phyloP scores from a whole-genome alignment of 2,797 vertebrate genomes.

The Halcyon chelicuti region DNA sequence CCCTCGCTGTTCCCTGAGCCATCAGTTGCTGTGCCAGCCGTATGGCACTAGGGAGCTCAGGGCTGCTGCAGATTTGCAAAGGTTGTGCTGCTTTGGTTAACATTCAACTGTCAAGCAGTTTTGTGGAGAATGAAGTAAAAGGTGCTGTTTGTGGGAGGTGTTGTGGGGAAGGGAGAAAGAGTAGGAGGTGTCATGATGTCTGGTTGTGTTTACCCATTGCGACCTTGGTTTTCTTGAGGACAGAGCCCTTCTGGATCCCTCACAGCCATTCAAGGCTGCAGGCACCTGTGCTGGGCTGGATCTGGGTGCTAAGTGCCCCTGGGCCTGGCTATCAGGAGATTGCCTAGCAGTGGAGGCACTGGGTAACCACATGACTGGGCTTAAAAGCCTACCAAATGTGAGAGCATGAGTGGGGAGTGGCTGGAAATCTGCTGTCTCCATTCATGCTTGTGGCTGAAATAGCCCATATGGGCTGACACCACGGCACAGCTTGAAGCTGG shows the following conservation, averaged over 20 bases:
- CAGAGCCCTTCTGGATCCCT: not conserved
- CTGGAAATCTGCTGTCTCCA: not conserved
- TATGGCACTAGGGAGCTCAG: not conserved
- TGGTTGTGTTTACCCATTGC: not conserved
- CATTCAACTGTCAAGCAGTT: not conserved
- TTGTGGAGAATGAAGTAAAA: not conserved
- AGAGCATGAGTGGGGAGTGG: not conserved
- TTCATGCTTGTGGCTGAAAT: not conserved
- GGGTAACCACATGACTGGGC: not conserved
- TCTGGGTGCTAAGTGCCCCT: not conserved
- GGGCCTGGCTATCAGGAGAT: not conserved
- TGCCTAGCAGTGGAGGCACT: not conserved
- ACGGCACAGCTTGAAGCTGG: not conserved
- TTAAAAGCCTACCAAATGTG: not conserved
- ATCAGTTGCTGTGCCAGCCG: not conserved
- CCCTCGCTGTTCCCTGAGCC: not conserved
- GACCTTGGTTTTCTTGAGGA: not conserved
- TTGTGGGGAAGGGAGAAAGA: slow-evolving; percentile 3
- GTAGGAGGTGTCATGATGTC: not conserved
- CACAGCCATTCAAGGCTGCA: not conserved
- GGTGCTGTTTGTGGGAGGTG: slow-evolving; percentile 10
- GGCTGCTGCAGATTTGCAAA: not conserved
- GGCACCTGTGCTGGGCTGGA: not conserved
- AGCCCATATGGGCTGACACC: not conserved
- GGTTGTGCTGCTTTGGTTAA: not conserved